phyloP scores from a whole-genome alignment of 2,888 invertebrate species.

The Nycteola revayana region DNA sequence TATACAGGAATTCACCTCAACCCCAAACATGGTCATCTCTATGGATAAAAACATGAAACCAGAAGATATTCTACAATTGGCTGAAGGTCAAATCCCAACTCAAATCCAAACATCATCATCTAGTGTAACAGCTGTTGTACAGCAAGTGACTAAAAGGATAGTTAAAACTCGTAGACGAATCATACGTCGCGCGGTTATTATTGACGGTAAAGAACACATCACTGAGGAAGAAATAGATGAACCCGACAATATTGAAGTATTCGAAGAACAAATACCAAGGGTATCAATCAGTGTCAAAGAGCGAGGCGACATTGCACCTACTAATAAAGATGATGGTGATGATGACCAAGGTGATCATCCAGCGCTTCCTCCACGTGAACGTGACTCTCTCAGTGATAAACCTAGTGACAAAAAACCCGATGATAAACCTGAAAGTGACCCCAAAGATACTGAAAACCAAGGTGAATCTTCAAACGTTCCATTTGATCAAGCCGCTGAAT shows the following conservation, averaged over 20 bases:
- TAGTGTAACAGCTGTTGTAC: slow-evolving; percentile 89
- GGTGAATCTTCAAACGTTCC: slow-evolving; percentile 14
- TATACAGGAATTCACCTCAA: slow-evolving; percentile 85
- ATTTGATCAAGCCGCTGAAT: slow-evolving; percentile 32
- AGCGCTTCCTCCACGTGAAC: slow-evolving; percentile 32
- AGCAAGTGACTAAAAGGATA: slow-evolving; percentile 90
- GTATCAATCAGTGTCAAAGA: slow-evolving; percentile 86
- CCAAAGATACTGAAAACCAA: slow-evolving; percentile 21
- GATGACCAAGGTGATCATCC: slow-evolving; percentile 43
- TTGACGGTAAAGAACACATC: slow-evolving; percentile 92
- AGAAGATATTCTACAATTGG: slow-evolving; percentile 66
- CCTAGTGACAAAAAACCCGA: slow-evolving; percentile 20
- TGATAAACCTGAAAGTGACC: slow-evolving; percentile 23
- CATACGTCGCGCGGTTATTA: slow-evolving; percentile 88
- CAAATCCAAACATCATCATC: slow-evolving; percentile 84
- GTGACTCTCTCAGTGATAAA: slow-evolving; percentile 12
- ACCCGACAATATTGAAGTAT: slow-evolving; percentile 88
- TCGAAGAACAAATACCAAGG: slow-evolving; percentile 87
- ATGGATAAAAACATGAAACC: slow-evolving; percentile 81
- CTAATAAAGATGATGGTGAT: slow-evolving; percentile 46
- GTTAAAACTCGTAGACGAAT: slow-evolving; percentile 88
- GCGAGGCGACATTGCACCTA: slow-evolving; percentile 72
- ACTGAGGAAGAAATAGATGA: slow-evolving; percentile 93
- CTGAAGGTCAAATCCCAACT: slow-evolving; percentile 61
- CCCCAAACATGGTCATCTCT: slow-evolving; percentile 82